phyloP scores from a whole-genome alignment of 2,797 vertebrate species.

The Scolopax rusticola region DNA sequence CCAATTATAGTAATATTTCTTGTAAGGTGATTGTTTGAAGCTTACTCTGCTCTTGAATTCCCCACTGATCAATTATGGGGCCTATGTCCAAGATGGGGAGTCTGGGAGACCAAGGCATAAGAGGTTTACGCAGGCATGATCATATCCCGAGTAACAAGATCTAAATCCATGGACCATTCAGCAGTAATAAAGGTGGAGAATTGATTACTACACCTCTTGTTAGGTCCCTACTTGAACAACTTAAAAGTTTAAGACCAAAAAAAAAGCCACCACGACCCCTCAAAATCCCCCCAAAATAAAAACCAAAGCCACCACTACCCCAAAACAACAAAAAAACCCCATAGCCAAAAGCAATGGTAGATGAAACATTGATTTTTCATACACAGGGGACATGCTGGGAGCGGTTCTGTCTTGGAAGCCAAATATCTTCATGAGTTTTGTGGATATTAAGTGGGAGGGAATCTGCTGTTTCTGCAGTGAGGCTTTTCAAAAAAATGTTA shows the following conservation, averaged over 20 bases:
- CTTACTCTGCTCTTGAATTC: neutral
- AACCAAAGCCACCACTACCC: fast-evolving
- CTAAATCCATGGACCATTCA: neutral
- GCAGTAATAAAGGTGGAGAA: neutral
- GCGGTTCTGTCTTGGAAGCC: neutral
- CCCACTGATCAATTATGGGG: neutral
- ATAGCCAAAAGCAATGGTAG: neutral
- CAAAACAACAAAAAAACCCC: neutral
- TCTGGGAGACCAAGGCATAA: neutral
- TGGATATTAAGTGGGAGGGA: neutral
- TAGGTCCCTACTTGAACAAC: neutral
- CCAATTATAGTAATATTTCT: neutral
- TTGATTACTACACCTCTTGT: neutral
- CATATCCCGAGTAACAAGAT: neutral
- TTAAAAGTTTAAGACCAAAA: neutral
- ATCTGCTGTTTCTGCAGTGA: neutral
- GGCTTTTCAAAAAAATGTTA: neutral
- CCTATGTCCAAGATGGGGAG: neutral
- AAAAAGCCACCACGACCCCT: neutral
- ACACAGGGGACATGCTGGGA: neutral
- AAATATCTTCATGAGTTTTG: neutral
- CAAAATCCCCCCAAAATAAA: neutral
- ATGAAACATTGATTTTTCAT: neutral
- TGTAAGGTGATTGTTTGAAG: neutral
- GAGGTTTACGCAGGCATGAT: neutral